A percentile compares a stretch with the other conserved stretches of the same genome.
Conservation (phyloP, 2,797 vertebrate species). For the Masticophis lateralis region DNA sequence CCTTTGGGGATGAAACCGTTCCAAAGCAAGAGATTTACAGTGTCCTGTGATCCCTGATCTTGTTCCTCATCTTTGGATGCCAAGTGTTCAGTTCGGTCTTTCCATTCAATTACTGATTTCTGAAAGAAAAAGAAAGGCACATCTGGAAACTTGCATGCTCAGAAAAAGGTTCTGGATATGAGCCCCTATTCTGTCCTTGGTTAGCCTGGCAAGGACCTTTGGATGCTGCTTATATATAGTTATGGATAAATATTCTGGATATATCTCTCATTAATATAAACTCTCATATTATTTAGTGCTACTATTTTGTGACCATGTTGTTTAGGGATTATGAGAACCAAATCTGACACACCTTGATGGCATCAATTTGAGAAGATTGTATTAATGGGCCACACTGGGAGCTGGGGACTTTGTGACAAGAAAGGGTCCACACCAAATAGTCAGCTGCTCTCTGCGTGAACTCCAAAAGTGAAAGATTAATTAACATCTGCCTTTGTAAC, state of each 20-base stretch:
- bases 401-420: background rate
- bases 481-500: conserved; percentile 14
- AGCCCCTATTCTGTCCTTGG: background rate
- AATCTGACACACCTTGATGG: background rate
- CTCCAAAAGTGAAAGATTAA: conserved; percentile 1
- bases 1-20: background rate
- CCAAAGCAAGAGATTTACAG: background rate
- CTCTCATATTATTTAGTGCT: background rate
- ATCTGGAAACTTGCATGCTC: background rate
- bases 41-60: background rate
- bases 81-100: background rate
- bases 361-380: background rate
- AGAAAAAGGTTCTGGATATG: background rate
- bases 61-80: background rate
- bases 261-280: background rate
- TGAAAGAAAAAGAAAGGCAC: background rate
- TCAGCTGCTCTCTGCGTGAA: background rate
- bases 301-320: background rate
- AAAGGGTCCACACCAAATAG: background rate
- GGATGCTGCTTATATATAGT: background rate
- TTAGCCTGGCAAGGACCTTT: background rate
- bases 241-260: too few relatives aligned
- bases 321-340: background rate
- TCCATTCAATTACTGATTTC: background rate
- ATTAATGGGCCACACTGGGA: background rate